Evolutionary conservation across 2,888 invertebrate genomes (phyloP).

Genomic region (Drosophila austrosaltans): DNA sequence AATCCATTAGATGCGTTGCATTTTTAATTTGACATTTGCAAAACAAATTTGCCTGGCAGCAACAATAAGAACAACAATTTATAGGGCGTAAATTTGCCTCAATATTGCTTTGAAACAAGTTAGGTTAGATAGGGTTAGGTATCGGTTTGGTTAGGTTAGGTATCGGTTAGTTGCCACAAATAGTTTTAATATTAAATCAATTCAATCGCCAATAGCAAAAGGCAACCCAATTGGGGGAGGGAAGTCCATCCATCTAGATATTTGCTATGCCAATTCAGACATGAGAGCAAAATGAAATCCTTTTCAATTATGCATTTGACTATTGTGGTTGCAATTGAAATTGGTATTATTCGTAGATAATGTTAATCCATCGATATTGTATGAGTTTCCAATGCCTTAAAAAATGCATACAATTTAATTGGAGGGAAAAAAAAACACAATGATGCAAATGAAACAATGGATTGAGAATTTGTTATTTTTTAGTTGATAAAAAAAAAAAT

Average conservation of each 20-base stretch:
- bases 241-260: background rate
- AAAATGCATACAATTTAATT: slow-evolving; percentile 2
- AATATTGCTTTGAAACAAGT: slow-evolving; percentile 34
- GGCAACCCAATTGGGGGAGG: background rate
- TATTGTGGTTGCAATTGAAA: slow-evolving; percentile 9
- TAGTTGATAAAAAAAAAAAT: too few species aligned
- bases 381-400: background rate
- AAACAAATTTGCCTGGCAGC: slow-evolving; percentile 57
- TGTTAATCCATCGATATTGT: slow-evolving; percentile 1
- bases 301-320: slow-evolving; percentile 11
- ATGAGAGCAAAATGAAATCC: slow-evolving; percentile 8
- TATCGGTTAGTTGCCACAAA: slow-evolving; percentile 36
- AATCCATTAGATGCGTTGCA: slow-evolving; percentile 76
- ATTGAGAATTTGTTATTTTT: too few species aligned
- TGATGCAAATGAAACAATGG: background rate
- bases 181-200: slow-evolving; percentile 68
- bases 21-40: slow-evolving; percentile 77
- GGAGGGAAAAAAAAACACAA: background rate
- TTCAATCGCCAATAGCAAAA: slow-evolving; percentile 23
- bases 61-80: slow-evolving; percentile 21
- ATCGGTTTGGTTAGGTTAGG: background rate
- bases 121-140: slow-evolving; percentile 19
- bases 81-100: slow-evolving; percentile 12
- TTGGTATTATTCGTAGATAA: slow-evolving; percentile 5
- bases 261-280: background rate